Conservation (phyloP, 2,797 vertebrate species). For the Alauda arvensis region DNA sequence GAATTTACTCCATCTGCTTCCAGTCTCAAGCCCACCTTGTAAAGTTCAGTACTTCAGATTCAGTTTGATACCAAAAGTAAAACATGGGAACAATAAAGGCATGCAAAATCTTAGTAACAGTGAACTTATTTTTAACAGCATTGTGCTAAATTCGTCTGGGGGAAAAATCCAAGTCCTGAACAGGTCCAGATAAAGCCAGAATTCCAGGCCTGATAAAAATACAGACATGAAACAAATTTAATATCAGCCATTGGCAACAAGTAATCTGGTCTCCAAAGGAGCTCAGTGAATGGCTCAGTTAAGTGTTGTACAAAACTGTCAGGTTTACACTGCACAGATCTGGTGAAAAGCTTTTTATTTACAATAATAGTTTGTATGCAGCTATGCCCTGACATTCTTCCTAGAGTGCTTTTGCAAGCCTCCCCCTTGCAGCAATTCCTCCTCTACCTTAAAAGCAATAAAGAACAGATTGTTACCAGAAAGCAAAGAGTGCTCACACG, state of each 20-base stretch:
- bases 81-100: fast-evolving
- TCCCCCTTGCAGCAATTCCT: not conserved
- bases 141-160: not conserved
- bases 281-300: not conserved
- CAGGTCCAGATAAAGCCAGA: not conserved
- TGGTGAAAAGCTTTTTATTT: not conserved
- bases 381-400: not conserved
- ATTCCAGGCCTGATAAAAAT: not conserved
- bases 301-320: not conserved
- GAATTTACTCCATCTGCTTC: not conserved
- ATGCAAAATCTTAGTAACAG: not conserved
- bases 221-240: not conserved
- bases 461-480: not conserved
- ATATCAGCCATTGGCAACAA: not conserved
- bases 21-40: not conserved
- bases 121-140: not conserved
- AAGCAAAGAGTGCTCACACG: not conserved
- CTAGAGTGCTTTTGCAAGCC: not conserved
- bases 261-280: not conserved
- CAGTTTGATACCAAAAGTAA: not conserved
- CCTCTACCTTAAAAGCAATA: not conserved
- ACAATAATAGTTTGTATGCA: not conserved
- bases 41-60: not conserved
- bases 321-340: not conserved
- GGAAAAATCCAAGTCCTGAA: not conserved